Base-by-base conservation (phyloP, 2,888 invertebrate species). In the Tetranychus piercei region DNA sequence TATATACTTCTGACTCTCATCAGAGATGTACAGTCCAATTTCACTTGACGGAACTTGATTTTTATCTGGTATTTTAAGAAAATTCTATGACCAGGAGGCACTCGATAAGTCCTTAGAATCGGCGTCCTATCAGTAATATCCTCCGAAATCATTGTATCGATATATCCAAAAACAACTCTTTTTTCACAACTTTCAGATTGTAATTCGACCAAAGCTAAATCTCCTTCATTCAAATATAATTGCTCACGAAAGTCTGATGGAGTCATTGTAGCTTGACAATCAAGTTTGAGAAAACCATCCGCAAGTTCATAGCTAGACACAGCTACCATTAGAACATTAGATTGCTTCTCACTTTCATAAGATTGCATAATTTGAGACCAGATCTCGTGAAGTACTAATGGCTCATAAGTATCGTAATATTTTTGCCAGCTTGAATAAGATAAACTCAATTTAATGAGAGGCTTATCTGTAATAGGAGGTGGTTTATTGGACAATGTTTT, bases 351-450 rank as follows among this genome's bases (percentile, higher is more conserved):
- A 34, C 18, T 45, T 20, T 34, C 34, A 66, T 81, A 80, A 3
- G 77, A 79, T 76, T 44, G 75, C 44, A 44, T 76, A 15, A 85
- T 78, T 77, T 82, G 83, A 79, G 86, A 85, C 88, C 88, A 88
- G 71, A 87, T 84, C 81, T 88, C 88, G 81, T 87, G 83, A 7
- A 87, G 81, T 71, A 88, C 81, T 74, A 88, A 81, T 73, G 87
- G 87, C 22, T 85, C 84, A 73, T 87, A 82, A 70, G 85, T 82
- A 73, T 85, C 84, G 78, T 81, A 84, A 81, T 90, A 90, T 76
- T 88, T 86, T 11, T 83, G 82, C 79, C 86, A 87, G 72, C 82
- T 85, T 4, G 79, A 80, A 80, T 88, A 89, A 66, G 34, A 45
- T 4, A 65, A 15, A 44, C 55, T 73, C n/a, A 71, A 20, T 20